Percentiles rank a stretch among this genome's conserved stretches.
Evolutionary conservation across 92 coral and sea anemone genomes (phyloP).

Genomic region (Parazoanthus darwini): DNA sequence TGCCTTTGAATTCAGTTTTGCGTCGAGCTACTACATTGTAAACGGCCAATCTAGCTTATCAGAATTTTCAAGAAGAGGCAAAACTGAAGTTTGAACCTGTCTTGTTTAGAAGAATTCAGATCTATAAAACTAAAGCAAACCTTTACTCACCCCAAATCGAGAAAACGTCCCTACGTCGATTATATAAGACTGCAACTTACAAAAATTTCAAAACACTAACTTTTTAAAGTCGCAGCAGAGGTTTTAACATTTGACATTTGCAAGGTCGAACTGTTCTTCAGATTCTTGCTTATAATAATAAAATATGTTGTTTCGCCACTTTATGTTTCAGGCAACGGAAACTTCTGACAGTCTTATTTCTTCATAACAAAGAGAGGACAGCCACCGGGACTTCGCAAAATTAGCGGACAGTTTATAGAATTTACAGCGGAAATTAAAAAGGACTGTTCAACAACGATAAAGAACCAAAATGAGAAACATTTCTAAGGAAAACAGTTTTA

Average conservation of each 20-base stretch:
- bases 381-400: slow-evolving; percentile 25
- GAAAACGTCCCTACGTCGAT: background rate
- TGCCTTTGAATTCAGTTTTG: too few species aligned
- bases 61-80: background rate
- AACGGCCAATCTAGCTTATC: too few species aligned
- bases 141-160: background rate
- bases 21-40: too few species aligned
- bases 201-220: background rate
- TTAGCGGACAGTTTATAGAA: slow-evolving; percentile 1
- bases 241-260: background rate
- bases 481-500: background rate
- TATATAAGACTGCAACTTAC: background rate
- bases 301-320: background rate
- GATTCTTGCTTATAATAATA: too few species aligned
- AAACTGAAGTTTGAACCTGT: background rate
- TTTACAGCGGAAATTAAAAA: slow-evolving; percentile 17
- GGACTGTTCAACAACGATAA: background rate
- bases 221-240: background rate
- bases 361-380: background rate
- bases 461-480: background rate
- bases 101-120: background rate
- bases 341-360: background rate
- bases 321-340: slow-evolving; percentile 18
- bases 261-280: background rate
- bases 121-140: background rate